Evolutionary conservation across 1,140 invertebrate species (phyloP).

Genomic region (Orius insidiosus): DNA sequence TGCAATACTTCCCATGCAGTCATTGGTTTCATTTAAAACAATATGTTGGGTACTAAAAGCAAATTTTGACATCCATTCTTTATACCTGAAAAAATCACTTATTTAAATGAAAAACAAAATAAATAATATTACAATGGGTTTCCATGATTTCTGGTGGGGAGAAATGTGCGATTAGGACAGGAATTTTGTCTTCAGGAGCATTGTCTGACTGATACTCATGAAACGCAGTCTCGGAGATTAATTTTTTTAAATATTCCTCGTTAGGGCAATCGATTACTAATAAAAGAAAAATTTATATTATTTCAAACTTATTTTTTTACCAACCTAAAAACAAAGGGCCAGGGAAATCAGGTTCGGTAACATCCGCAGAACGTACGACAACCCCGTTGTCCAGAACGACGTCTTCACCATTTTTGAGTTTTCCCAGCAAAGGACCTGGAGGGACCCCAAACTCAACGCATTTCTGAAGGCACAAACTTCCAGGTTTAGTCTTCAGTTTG

Average conservation of each 20-base stretch:
- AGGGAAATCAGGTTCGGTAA: slow-evolving; percentile 49
- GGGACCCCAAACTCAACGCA: slow-evolving; percentile 65
- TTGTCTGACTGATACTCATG: slow-evolving; percentile 32
- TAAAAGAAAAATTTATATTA: slow-evolving; percentile 23
- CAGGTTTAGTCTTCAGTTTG: slow-evolving; percentile 43
- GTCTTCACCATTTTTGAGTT: slow-evolving; percentile 66
- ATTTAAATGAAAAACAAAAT: too few species aligned
- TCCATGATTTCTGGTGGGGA: slow-evolving; percentile 48
- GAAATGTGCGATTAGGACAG: slow-evolving; percentile 65
- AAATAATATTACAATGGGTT: slow-evolving; percentile 31
- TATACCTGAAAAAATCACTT: too few species aligned
- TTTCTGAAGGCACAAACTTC: slow-evolving; percentile 56
- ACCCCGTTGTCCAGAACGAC: slow-evolving; percentile 56
- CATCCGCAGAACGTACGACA: slow-evolving; percentile 54
- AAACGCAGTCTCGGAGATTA: slow-evolving; percentile 35
- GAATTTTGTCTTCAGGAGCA: slow-evolving; percentile 31
- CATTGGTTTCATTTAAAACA: too few species aligned
- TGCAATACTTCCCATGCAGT: too few species aligned
- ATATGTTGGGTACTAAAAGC: too few species aligned
- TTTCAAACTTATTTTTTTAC: slow-evolving; percentile 4
- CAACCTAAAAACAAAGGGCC: slow-evolving; percentile 56
- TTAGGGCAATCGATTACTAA: slow-evolving; percentile 68
- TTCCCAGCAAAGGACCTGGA: slow-evolving; percentile 63
- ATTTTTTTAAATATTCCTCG: slow-evolving; percentile 43
- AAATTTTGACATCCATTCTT: too few species aligned